Evolutionary conservation across 2,888 invertebrate species (phyloP), one percentile per base, ranked within the genome.

Genomic region (Hoplodrina blanda): DNA sequence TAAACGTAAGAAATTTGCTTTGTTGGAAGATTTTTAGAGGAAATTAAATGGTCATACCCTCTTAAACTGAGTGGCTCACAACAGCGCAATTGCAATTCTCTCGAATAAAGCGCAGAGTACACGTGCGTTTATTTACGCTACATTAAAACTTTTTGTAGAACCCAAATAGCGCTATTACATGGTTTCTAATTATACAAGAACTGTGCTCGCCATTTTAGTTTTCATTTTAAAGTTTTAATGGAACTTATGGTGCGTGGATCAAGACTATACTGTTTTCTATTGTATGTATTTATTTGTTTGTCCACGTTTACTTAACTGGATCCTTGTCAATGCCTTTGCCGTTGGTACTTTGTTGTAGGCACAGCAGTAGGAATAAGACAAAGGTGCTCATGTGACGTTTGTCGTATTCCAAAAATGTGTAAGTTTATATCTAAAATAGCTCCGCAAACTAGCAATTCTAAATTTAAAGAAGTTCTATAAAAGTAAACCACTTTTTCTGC

Each of bases 31-130:
- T 75, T 83, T 84, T 85, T 84, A 81, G 76, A 83, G 76, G 76
- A 83, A 82, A 83, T 82, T 83, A 82, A 82, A 85, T 80, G 85
- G 85, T 85, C 83, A 84, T 86, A 77, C 80, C 76, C 77, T 85
- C 78, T 85, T 82, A 81, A 82, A 85, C 76, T 76, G 80, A 86
- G 82, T 85, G 83, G 78, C 83, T 85, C 80, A 83, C 81, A 86
- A 85, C 78, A 83, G 80, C 78, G 76, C 81, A 69, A 82, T 75
- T 85, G 87, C 85, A 84, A 80, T 86, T 83, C 78, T 73, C 77
- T 66, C 57, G 52, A 73, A 76, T 86, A 85, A 88, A 72, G 86
- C 78, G 56, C 55, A 37, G 73, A 73, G 65, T 78, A 85, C 73
- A 81, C 76, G 80, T 71, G 80, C 82, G 82, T 80, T 85, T 71